These are phyloP conservation scores for Eptesicus fuscus DNA, from an alignment of 2,113 vertebrate genomes.

Conservation along the genomic window DNA sequence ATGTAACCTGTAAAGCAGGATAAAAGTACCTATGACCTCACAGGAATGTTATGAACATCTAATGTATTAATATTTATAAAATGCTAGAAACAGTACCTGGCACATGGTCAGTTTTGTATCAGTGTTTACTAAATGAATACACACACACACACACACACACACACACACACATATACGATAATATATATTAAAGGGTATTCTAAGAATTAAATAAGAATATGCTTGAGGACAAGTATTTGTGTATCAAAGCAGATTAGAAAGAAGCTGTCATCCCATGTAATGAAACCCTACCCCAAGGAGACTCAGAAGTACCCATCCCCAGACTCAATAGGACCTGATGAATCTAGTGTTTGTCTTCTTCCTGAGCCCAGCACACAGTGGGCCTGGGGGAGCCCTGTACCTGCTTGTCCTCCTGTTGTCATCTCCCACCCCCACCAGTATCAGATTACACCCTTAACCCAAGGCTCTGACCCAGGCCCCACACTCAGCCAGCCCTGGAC, in stretches of 20 bases:
- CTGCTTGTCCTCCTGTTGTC: background rate
- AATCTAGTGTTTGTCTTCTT: background rate
- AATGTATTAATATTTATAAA: slow-evolving; percentile 13
- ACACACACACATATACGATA: background rate
- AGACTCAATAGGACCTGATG: background rate
- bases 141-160: no score
- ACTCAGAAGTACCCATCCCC: background rate
- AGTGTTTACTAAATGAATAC: background rate
- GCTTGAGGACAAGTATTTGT: slow-evolving; percentile 4
- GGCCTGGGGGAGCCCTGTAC: background rate
- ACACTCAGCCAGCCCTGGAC: background rate
- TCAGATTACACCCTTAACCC: background rate
- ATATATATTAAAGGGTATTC: background rate
- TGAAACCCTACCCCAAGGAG: background rate
- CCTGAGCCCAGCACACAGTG: background rate
- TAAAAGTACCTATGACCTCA: background rate
- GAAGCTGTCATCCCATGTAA: background rate
- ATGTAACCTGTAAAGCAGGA: background rate
- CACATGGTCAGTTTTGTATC: background rate
- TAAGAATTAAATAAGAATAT: slow-evolving; percentile 26
- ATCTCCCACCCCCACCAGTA: background rate
- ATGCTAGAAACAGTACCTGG: background rate
- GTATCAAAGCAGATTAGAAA: background rate
- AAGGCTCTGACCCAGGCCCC: background rate
- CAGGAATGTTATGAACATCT: background rate